These are phyloP conservation scores for Cnemophilus loriae DNA, from an alignment of 2,113 vertebrate species.

Conservation along the genomic window DNA sequence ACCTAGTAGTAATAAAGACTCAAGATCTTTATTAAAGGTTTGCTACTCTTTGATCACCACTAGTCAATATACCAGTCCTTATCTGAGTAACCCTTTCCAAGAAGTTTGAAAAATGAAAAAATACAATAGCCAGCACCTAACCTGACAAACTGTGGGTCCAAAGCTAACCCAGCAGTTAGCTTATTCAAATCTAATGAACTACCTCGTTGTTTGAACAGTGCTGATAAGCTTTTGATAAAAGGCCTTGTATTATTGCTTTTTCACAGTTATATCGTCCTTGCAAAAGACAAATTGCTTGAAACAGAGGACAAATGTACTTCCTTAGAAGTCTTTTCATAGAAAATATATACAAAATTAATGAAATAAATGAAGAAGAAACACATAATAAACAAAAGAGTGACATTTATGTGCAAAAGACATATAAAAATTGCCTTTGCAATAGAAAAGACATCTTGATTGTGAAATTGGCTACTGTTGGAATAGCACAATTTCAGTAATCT, in stretches of 20 bases:
- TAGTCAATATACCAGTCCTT: neutral
- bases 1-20: neutral
- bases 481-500: conserved; percentile 40
- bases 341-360: conserved; percentile 18
- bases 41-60: neutral
- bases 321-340: neutral
- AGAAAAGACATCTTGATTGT: conserved; percentile 54
- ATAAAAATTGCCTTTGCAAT: conserved; percentile 29
- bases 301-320: neutral
- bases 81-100: neutral
- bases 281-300: conserved; percentile 28
- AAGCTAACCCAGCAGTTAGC: neutral
- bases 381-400: conserved; percentile 31
- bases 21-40: neutral
- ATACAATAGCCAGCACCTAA: neutral
- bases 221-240: conserved; percentile 50
- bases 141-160: neutral
- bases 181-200: neutral
- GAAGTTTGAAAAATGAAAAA: neutral
- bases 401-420: conserved; percentile 39
- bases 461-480: conserved; percentile 37
- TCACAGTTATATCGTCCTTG: neutral
- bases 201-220: neutral
- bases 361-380: conserved; percentile 38
- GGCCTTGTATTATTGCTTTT: neutral